Evolutionary conservation across 2,888 invertebrate genomes (phyloP), one percentile per base, ranked within the genome.

Genomic region (Lasioglossum vierecki): DNA sequence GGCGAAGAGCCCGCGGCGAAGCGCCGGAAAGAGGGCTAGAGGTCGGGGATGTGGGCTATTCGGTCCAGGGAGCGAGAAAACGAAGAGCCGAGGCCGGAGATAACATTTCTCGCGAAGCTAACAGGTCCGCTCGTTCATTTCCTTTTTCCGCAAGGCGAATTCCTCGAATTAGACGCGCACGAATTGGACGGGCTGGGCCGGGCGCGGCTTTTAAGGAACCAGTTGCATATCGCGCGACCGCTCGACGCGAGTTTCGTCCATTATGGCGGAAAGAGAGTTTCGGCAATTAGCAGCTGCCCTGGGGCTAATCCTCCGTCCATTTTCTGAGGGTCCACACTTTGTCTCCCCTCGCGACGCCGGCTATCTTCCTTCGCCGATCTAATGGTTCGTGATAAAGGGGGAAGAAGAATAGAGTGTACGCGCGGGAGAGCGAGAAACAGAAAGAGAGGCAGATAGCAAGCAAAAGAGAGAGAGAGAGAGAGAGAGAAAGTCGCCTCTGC

Each of bases 131-230:
- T 73, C 71, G 71, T 73, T 77, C 72, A 9, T 30, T 76, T 79
- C 41, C 76, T 88, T 78, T 78, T 81, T 77, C 49, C 71, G 35
- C 60, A 53, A 53, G 70, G 68, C 39, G 72, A 78, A 81, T 90
- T 90, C 90, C 70, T 49, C 78, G 90, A 89, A 89, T 87, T 83
- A 88, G 84, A 82, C 63, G 70, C 75, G 41, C 63, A 63, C 63
- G 63, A 63, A 30, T 63, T 30, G 63, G 63, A 57, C n/a, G 49
- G 49, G 49, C 4, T 15, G 15, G 53, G 53, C 22, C 26, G 76
- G 46, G 18, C 41, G 44, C 18, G 46, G 81, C 79, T 83, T 85
- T 88, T 78, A 80, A 82, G 80, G 79, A 79, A 85, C 80, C 87
- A 85, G 80, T 86, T 82, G 57, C 73, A 35, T 89, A 87, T 89